Base-by-base conservation (phyloP, 2,888 invertebrate genomes). In the Polymixis lichenea region DNA sequence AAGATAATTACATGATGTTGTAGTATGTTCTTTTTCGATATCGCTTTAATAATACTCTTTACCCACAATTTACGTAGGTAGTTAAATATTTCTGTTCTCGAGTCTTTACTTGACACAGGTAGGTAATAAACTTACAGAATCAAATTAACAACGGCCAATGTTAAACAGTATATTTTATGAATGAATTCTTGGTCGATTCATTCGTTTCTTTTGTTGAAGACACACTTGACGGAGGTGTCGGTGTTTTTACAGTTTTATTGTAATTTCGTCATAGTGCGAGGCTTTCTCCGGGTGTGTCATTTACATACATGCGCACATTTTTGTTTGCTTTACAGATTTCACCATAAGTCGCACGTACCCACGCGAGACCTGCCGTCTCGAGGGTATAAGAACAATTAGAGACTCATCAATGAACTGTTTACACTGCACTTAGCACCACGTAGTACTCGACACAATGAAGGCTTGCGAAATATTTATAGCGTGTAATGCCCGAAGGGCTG, bases 301-400 rank as follows among this genome's bases (percentile, higher is more conserved):
- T 95, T 95, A 92, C 94, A 95, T 94, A 92, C 66, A 77, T 90
- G 93, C 93, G 92, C 93, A 92, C 90, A 91, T 93, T 92, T 94
- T 91, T 95, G 95, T 96, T 95, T 96, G 91, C 89, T 93, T 90
- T 92, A 91, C 89, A 91, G 95, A 95, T 96, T 96, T 96, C 96
- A 92, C 95, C 90, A 88, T 88, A 87, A 85, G 67, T 56, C 72
- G 72, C 56, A 69, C 67, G 61, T 78, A 81, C 86, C 84, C 83
- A 84, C 89, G 80, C 80, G 77, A 72, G 72, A 64, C 77, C 75
- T 51, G 55, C 73, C 62, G 80, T 79, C 82, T 85, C 74, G 78
- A 80, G 73, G 81, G 79, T 73, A 69, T 82, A 67, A 73, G 68
- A 85, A 85, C 78, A 84, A 85, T 89, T 86, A 84, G 77, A 78